Base-by-base conservation (phyloP, 1,140 invertebrate genomes). In the Amyelois transitella region DNA sequence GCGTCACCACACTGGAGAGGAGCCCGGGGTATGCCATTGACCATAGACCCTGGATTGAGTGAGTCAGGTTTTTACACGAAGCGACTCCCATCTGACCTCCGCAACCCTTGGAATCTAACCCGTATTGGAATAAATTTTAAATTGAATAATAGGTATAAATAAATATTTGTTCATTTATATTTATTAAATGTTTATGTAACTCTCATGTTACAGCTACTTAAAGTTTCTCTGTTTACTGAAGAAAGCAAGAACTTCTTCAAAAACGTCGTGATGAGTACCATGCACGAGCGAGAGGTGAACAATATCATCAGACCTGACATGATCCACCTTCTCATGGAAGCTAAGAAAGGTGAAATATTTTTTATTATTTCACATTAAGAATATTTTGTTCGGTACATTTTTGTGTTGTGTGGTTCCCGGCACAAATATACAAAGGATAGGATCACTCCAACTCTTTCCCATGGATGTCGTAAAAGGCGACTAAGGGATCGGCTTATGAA, bases 271-370 rank as follows among this genome's bases (percentile, higher is more conserved):
- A 64, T 86, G 7, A 79, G 88, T 38, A 90, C 91, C 43, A 88
- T 92, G 66, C 75, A 73, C 2, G 75, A 91, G 28, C 75, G 91
- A 1, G 82, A 91, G 58, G 68, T 64, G 2, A 71, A 82, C 7
- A 82, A 80, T 6, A 74, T 88, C 5, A 67, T 77, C 4, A 65
- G 81, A 64, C 87, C 81, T 5, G 89, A 90, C 54, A 88, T 91
- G 85, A 80, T 91, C 10, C 80, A 91, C 57, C 52, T 91, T 2
- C 68, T 91, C 6, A 80, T 90, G 75, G 81, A 90, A 62, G 86
- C 72, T 0, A 83, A 68, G 22, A 77, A 80, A 64, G 86, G 81
- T 81, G 64, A 14, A n/a, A 52, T 19, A 10, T 17, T 0, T n/a
- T 17, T 17, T 32, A 48, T 38, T 17, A 5, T 45, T 28, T 2